Conservation (phyloP, 2,888 invertebrate species). For the Andrena bucephala region DNA sequence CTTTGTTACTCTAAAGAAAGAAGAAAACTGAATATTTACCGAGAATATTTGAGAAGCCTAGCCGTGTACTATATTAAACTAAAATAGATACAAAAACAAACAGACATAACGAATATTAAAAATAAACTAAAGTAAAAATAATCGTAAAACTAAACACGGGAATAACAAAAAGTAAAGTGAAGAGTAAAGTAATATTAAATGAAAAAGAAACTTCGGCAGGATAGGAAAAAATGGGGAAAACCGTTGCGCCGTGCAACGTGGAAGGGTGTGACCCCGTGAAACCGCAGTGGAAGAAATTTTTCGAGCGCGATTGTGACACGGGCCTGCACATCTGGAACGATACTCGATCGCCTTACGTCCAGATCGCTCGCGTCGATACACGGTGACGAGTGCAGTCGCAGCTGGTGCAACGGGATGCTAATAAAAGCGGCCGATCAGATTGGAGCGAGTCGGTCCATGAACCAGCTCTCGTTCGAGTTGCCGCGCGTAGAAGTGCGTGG, state of each 20-base stretch:
- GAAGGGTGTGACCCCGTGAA: constrained; percentile 9
- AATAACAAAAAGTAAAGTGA: no score
- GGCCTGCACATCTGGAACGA: constrained; percentile 60
- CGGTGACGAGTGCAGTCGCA: constrained; percentile 38
- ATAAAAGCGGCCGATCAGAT: constrained; percentile 55
- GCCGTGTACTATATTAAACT: no score
- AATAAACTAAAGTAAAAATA: no score
- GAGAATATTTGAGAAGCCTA: no score
- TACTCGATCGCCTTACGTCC: constrained; percentile 55
- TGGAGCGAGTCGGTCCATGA: constrained; percentile 13
- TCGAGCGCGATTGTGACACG: constrained; percentile 37
- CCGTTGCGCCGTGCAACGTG: background rate
- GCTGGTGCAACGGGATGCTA: constrained; percentile 37
- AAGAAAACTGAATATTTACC: no score
- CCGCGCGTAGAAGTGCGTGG: constrained; percentile 22
- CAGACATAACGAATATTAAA: no score
- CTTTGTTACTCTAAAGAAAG: no score
- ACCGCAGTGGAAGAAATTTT: constrained; percentile 14
- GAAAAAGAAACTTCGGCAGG: no score
- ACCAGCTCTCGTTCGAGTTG: background rate
- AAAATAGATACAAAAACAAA: no score
- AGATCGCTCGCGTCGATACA: constrained; percentile 48
- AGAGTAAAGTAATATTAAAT: background rate
- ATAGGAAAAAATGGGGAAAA: background rate
- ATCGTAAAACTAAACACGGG: no score